A percentile compares a stretch with the other conserved stretches of the same genome.
phyloP scores from a whole-genome alignment of 2,888 invertebrate genomes.

The Andrena fulva region DNA sequence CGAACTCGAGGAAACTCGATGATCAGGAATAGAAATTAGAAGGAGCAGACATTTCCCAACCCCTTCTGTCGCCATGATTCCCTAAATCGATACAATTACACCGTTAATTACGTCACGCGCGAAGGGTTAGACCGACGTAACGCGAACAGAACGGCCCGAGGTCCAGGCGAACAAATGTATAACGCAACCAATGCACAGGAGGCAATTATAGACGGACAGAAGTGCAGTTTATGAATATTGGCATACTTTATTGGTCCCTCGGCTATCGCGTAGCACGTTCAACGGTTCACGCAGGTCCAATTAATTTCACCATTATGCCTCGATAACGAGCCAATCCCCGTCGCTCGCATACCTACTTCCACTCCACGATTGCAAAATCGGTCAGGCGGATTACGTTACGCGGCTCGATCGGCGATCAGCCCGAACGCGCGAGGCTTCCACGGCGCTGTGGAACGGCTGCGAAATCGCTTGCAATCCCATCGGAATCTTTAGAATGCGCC shows the following conservation, averaged over 20 bases:
- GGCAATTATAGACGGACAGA: background rate
- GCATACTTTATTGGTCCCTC: background rate
- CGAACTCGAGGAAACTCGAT: background rate
- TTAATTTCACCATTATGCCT: conserved; percentile 41
- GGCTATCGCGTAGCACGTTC: background rate
- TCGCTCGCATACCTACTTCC: conserved; percentile 28
- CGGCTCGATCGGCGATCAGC: conserved; percentile 9
- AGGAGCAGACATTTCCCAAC: background rate
- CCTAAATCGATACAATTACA: background rate
- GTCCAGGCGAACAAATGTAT: background rate
- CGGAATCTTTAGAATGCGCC: conserved; percentile 19
- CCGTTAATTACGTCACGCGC: background rate
- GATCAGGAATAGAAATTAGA: background rate
- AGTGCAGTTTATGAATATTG: conserved; percentile 17
- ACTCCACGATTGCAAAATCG: conserved; percentile 53
- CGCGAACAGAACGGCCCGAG: background rate
- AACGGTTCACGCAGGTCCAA: conserved; percentile 22
- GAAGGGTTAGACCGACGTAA: background rate
- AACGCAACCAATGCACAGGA: background rate
- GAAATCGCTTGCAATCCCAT: conserved; percentile 36
- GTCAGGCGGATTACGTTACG: conserved; percentile 44
- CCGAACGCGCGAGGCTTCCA: conserved; percentile 20
- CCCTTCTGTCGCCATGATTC: background rate
- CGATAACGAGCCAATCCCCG: conserved; percentile 35
- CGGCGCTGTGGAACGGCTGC: conserved; percentile 12